Evolutionary conservation across 2,888 invertebrate species (phyloP).

Genomic region (Heliconius aoede): DNA sequence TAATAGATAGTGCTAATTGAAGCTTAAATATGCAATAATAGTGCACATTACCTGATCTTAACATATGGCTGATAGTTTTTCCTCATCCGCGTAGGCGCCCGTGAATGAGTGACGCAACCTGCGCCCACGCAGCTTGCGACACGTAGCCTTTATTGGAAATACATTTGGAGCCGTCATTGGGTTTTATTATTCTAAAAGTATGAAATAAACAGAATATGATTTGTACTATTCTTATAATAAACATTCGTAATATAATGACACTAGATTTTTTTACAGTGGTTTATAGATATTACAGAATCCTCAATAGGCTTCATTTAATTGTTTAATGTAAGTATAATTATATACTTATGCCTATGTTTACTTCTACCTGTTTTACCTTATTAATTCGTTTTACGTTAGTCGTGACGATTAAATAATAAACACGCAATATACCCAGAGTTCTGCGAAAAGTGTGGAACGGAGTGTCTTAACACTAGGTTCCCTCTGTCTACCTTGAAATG

Average conservation of each 20-base stretch:
- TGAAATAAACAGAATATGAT: not conserved
- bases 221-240: not conserved
- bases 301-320: too few species aligned
- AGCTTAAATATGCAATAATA: conserved; percentile 1
- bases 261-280: too few species aligned
- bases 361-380: too few species aligned
- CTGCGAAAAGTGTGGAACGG: not conserved
- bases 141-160: conserved; percentile 57
- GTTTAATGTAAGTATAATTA: too few species aligned
- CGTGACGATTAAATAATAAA: too few species aligned
- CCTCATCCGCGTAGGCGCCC: conserved; percentile 33
- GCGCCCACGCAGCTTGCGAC: conserved; percentile 58
- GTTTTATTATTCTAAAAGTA: conserved; percentile 13
- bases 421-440: not conserved
- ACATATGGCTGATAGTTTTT: conserved; percentile 23
- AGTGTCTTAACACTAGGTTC: not conserved
- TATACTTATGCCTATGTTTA: too few species aligned
- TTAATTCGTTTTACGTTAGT: too few species aligned
- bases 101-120: conserved; percentile 68
- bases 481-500: not conserved
- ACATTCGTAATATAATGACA: too few species aligned
- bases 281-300: too few species aligned
- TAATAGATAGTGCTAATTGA: not conserved
- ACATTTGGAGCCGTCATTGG: conserved; percentile 42
- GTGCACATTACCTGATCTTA: conserved; percentile 11